Evolutionary conservation across 2,113 vertebrate genomes (phyloP).

Genomic region (Brachyhypopomus gauderio): DNA sequence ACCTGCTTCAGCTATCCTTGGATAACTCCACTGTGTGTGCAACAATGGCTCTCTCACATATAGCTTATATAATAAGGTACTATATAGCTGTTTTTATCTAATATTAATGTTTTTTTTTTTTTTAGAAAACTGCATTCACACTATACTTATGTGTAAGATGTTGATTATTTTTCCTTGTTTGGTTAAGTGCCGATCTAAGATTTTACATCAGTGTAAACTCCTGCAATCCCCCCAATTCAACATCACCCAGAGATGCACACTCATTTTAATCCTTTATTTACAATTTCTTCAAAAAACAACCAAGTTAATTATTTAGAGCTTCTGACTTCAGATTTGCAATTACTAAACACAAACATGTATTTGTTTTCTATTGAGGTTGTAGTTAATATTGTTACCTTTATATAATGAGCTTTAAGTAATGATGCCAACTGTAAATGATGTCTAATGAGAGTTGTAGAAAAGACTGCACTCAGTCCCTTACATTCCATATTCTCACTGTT

Average conservation of each 20-base stretch:
- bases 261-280: not conserved
- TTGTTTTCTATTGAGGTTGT: not conserved
- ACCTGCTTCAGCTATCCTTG: not conserved
- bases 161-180: too few relatives aligned
- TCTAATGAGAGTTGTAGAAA: not conserved
- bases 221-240: too few relatives aligned
- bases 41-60: too few relatives aligned
- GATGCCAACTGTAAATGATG: not conserved
- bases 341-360: not conserved
- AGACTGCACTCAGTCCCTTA: not conserved
- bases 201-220: not conserved
- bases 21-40: not conserved
- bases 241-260: too few relatives aligned
- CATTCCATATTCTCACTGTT: not conserved
- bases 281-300: too few relatives aligned
- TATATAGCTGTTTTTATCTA: too few relatives aligned
- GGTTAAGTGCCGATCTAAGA: not conserved
- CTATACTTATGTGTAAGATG: too few relatives aligned
- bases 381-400: not conserved
- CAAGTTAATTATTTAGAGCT: too few relatives aligned
- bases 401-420: not conserved
- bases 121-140: too few relatives aligned
- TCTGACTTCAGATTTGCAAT: too few relatives aligned
- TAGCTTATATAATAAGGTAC: too few relatives aligned
- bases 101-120: too few relatives aligned